A percentile compares a stretch with the other conserved stretches of the same genome.
Evolutionary conservation across 2,797 vertebrate species (phyloP).

Genomic region (Betta splendens): DNA sequence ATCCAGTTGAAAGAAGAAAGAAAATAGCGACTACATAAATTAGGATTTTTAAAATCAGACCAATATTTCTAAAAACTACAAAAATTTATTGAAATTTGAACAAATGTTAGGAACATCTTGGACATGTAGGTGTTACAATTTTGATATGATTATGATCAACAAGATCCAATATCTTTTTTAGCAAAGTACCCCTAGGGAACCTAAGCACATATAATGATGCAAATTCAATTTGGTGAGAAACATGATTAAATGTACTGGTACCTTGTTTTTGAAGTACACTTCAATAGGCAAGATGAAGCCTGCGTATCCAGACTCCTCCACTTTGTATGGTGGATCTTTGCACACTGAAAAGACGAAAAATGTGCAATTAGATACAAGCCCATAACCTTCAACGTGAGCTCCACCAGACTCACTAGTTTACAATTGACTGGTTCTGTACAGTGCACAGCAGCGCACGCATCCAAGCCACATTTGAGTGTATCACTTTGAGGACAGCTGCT

Average conservation of each 20-base stretch:
- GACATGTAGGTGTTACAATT: too few relatives aligned
- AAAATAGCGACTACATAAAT: too few relatives aligned
- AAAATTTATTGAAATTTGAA: too few relatives aligned
- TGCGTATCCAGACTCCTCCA: slow-evolving; percentile 98
- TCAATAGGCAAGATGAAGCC: slow-evolving; percentile 99
- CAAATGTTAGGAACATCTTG: too few relatives aligned
- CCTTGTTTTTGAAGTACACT: slow-evolving; percentile 99
- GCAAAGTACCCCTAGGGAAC: too few relatives aligned
- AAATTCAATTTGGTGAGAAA: neutral
- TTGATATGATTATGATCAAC: too few relatives aligned
- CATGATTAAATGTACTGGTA: slow-evolving; percentile 62
- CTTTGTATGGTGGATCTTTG: slow-evolving; percentile 98
- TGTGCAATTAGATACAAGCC: slow-evolving; percentile 2
- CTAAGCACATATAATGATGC: too few relatives aligned
- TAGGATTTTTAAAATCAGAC: too few relatives aligned
- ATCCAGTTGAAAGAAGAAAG: slow-evolving; percentile 8
- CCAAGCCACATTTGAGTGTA: neutral
- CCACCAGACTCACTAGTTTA: neutral
- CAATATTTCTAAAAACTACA: too few relatives aligned
- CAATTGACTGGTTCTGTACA: slow-evolving; percentile 1
- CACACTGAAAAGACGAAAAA: slow-evolving; percentile 85
- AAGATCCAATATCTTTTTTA: too few relatives aligned
- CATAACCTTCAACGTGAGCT: slow-evolving; percentile 7
- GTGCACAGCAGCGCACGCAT: slow-evolving; percentile 2
- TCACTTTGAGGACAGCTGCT: neutral